Evolutionary conservation across 2,113 vertebrate species (phyloP).

Genomic region (Clarias batrachus): DNA sequence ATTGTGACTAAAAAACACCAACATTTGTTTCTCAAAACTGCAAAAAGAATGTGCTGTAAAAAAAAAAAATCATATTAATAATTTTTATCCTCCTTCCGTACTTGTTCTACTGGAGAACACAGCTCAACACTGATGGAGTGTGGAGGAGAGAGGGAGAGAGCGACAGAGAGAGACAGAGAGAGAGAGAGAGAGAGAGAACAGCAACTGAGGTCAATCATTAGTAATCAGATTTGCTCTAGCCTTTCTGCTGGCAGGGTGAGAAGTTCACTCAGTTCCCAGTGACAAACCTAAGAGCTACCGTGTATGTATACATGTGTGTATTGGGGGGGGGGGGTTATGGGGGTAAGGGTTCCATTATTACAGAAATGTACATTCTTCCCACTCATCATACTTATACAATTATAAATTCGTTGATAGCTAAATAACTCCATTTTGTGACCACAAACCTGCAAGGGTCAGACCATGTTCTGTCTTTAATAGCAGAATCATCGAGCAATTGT

Average conservation of each 20-base stretch:
- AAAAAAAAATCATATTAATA: not conserved
- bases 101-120: not conserved
- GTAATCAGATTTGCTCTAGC: constrained; percentile 51
- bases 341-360: constrained; percentile 2
- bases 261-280: constrained; percentile 46
- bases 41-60: no score
- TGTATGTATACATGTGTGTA: constrained; percentile 15
- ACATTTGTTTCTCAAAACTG: not conserved
- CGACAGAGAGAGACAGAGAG: not conserved
- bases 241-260: constrained; percentile 34
- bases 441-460: constrained; percentile 9
- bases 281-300: constrained; percentile 13
- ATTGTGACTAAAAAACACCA: not conserved
- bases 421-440: constrained; percentile 24
- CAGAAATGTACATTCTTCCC: not conserved
- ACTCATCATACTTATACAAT: constrained; percentile 20
- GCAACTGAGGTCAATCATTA: constrained; percentile 39
- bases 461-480: constrained; percentile 5
- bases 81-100: not conserved
- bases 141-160: not conserved
- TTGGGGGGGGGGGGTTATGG: no score
- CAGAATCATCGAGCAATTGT: not conserved
- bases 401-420: not conserved
- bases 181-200: not conserved
- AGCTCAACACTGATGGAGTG: not conserved